These are phyloP conservation scores for Miichthys miiuy DNA, from an alignment of 2,797 vertebrate species.

Conservation along the genomic window DNA sequence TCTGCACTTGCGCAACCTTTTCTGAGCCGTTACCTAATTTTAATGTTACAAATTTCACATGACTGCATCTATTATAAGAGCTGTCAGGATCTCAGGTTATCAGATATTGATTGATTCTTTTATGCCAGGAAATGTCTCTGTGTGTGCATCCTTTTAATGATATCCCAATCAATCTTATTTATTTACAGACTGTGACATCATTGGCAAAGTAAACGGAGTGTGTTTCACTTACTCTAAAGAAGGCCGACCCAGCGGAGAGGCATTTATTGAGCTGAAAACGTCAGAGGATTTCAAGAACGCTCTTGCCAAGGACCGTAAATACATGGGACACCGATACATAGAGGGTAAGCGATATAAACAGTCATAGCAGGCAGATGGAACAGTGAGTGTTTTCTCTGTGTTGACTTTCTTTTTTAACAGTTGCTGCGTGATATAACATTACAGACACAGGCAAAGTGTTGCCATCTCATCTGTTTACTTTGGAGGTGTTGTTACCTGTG, in stretches of 20 bases:
- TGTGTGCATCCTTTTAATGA: neutral
- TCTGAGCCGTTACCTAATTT: neutral
- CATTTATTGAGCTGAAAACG: slow-evolving; percentile 88
- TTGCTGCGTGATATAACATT: neutral
- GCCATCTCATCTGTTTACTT: neutral
- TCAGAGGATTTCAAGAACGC: slow-evolving; percentile 89
- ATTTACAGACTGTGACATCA: slow-evolving; percentile 86
- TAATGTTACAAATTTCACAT: neutral
- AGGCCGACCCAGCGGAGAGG: slow-evolving; percentile 89
- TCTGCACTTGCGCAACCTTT: neutral
- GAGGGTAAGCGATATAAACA: slow-evolving; percentile 81
- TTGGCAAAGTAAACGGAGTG: slow-evolving; percentile 87
- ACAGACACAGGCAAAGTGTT: neutral
- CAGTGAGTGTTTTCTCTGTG: neutral
- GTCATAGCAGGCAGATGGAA: neutral
- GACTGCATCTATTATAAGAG: neutral
- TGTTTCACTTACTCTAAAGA: slow-evolving; percentile 91
- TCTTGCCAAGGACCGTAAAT: slow-evolving; percentile 89
- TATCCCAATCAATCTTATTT: slow-evolving; percentile 1
- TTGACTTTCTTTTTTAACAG: neutral
- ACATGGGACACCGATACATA: slow-evolving; percentile 91
- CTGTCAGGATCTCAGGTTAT: neutral
- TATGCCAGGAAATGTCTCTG: neutral
- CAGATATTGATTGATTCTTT: neutral
- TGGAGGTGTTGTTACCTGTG: neutral